A percentile compares a stretch with the other conserved stretches of the same genome.
phyloP scores from a whole-genome alignment of 2,113 vertebrate genomes.

The Monarcha castaneiventris region DNA sequence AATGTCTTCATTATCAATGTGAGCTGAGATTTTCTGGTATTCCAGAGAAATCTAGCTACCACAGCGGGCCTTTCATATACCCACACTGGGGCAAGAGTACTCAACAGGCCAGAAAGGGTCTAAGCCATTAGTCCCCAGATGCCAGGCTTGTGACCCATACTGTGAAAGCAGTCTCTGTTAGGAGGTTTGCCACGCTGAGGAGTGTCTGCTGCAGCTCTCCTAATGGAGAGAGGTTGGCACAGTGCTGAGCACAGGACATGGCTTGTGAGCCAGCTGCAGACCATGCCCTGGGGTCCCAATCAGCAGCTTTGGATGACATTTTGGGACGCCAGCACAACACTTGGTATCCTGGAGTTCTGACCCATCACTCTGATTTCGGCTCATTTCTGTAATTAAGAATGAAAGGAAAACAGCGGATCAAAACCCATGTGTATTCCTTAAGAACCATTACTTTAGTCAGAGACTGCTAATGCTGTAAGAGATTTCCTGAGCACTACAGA shows the following conservation, averaged over 20 bases:
- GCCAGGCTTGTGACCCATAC: neutral
- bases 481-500: neutral
- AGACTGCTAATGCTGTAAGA: neutral
- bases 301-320: neutral
- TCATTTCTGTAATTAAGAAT: neutral
- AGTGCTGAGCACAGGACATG: fast-evolving
- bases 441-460: neutral
- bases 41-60: neutral
- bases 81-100: neutral
- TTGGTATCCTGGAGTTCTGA: neutral
- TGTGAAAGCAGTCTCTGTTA: neutral
- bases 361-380: neutral
- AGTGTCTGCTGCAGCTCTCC: neutral
- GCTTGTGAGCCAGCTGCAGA: neutral
- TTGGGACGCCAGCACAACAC: neutral
- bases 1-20: neutral
- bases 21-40: neutral
- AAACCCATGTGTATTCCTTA: neutral
- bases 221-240: fast-evolving
- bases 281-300: neutral
- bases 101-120: neutral
- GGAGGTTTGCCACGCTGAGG: neutral
- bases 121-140: neutral
- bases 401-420: neutral
- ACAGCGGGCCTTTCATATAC: neutral